Conservation (phyloP, 2,113 vertebrate genomes). For the Dipodomys ordii region DNA sequence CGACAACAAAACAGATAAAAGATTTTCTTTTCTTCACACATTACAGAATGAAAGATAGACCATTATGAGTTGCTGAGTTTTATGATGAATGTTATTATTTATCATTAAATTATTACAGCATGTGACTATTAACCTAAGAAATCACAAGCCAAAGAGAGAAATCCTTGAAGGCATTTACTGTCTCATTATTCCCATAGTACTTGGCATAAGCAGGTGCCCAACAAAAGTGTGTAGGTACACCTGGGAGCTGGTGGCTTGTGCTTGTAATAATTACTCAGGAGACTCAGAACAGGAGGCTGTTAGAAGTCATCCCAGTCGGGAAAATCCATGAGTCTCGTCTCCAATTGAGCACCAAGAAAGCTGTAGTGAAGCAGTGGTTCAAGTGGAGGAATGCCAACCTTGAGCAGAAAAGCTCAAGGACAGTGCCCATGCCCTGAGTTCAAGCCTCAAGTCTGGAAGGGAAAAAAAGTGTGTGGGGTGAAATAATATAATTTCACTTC, state of each 20-base stretch:
- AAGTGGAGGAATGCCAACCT: too few relatives aligned
- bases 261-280: too few relatives aligned
- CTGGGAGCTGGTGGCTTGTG: too few relatives aligned
- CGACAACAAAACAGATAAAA: not conserved
- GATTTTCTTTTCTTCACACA: not conserved
- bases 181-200: not conserved
- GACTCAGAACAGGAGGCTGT: too few relatives aligned
- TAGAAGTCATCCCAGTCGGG: too few relatives aligned
- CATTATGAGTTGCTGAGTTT: not conserved
- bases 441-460: too few relatives aligned
- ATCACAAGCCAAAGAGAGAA: not conserved
- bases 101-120: not conserved
- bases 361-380: too few relatives aligned
- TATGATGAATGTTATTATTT: not conserved
- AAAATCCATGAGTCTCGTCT: too few relatives aligned
- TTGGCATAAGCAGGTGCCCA: not conserved
- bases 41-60: not conserved
- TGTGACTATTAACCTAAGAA: constrained; percentile 7
- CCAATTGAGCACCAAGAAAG: too few relatives aligned
- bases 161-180: not conserved
- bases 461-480: not conserved
- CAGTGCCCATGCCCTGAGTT: too few relatives aligned
- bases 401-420: too few relatives aligned
- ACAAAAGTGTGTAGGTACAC: too few relatives aligned
- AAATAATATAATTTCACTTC: not conserved